Percentiles rank a stretch among this genome's conserved stretches.
Evolutionary conservation across 2,797 vertebrate genomes (phyloP).

Genomic region (Hemibagrus guttatus): DNA sequence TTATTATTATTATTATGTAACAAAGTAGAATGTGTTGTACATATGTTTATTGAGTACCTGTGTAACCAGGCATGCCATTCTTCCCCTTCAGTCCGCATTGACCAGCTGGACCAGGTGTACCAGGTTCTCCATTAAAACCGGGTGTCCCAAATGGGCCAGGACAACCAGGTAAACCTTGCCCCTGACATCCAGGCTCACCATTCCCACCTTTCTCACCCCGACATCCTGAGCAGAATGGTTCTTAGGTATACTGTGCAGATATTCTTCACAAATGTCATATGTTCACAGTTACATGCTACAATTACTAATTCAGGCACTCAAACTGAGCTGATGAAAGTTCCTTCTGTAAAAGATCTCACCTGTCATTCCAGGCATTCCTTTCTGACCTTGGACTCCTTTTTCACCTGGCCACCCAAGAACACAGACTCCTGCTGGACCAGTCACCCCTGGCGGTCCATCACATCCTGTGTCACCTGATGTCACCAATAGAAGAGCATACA

Average conservation of each 20-base stretch:
- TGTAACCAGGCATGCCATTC: constrained; percentile 42
- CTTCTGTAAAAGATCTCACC: constrained; percentile 51
- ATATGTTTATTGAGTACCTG: constrained; percentile 39
- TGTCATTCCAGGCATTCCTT: constrained; percentile 65
- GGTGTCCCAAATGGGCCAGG: constrained; percentile 63
- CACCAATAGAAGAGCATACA: constrained; percentile 19
- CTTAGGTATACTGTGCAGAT: not conserved
- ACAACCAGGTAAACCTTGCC: constrained; percentile 59
- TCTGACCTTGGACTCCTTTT: constrained; percentile 60
- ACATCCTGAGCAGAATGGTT: constrained; percentile 57
- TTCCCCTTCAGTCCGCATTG: constrained; percentile 61
- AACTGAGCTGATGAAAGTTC: not conserved
- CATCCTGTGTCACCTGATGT: constrained; percentile 64
- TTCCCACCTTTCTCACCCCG: constrained; percentile 63
- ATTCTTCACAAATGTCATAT: not conserved
- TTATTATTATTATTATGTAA: not conserved
- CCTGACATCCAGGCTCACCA: constrained; percentile 66
- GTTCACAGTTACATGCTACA: not conserved
- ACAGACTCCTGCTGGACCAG: constrained; percentile 65
- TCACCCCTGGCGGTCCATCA: constrained; percentile 63
- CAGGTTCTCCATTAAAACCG: constrained; percentile 56
- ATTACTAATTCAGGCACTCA: not conserved
- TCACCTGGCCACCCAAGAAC: constrained; percentile 69
- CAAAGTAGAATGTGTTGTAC: not conserved
- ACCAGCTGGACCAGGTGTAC: constrained; percentile 59